Conservation (phyloP, 2,797 vertebrate species). For the Cyclopterus lumpus region DNA sequence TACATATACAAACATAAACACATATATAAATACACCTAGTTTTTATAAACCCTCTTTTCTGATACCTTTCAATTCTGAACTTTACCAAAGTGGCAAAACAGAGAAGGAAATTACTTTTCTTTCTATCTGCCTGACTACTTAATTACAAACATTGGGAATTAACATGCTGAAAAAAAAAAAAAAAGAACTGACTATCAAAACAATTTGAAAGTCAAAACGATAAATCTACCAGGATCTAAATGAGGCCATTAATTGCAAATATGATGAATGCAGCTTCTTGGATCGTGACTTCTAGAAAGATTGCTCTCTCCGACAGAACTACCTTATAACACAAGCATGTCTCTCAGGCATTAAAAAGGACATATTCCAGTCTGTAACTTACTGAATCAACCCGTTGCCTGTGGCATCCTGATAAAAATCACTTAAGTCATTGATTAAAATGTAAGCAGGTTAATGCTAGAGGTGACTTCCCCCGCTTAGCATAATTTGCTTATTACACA, state of each 20-base stretch:
- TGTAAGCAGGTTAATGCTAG: conserved; percentile 81
- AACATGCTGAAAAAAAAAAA: conserved; percentile 14
- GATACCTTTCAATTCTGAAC: background rate
- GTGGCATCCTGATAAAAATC: conserved; percentile 78
- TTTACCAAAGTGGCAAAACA: background rate
- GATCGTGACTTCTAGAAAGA: conserved; percentile 46
- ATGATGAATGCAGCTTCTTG: conserved; percentile 42
- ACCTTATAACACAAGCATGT: conserved; percentile 46
- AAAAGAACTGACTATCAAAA: conserved; percentile 13
- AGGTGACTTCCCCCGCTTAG: conserved; percentile 74
- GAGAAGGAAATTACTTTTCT: background rate
- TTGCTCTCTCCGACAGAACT: conserved; percentile 37
- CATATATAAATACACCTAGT: background rate
- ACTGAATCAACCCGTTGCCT: conserved; percentile 69
- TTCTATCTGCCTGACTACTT: background rate
- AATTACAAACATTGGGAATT: conserved; percentile 4
- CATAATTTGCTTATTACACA: conserved; percentile 80
- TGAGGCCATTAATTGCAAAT: conserved; percentile 42
- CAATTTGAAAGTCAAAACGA: conserved; percentile 14
- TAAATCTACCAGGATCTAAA: conserved; percentile 23
- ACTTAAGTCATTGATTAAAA: conserved; percentile 83
- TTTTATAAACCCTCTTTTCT: background rate
- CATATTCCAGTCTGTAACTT: conserved; percentile 52
- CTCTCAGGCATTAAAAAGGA: conserved; percentile 56
- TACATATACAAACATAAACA: too few relatives aligned